Conservation (phyloP, 2,888 invertebrate species). For the Girardia tigrina region DNA sequence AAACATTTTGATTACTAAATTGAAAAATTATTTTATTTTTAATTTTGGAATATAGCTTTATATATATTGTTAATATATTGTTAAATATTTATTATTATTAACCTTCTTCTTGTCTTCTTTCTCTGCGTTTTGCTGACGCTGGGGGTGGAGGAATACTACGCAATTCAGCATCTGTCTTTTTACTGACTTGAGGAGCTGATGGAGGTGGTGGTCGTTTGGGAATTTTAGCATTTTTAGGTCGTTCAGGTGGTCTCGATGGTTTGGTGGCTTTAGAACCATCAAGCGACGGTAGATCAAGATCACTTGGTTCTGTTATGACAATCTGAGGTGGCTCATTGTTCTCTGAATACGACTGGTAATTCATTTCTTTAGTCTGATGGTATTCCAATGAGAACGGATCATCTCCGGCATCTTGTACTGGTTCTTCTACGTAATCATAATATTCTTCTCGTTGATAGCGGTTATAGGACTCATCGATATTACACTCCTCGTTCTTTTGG, state of each 20-base stretch:
- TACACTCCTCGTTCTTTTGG: background rate
- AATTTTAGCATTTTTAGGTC: background rate
- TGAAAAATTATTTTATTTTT: too few relatives aligned
- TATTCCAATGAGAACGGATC: constrained; percentile 16
- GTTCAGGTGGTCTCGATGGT: background rate
- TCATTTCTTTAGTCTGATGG: background rate
- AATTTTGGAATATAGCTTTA: too few relatives aligned
- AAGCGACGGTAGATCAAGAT: background rate
- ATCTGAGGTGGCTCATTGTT: background rate
- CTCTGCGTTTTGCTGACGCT: background rate
- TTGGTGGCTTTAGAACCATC: constrained; percentile 10
- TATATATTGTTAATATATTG: too few relatives aligned
- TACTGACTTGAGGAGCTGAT: background rate
- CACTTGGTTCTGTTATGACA: constrained; percentile 1
- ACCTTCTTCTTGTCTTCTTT: too few relatives aligned
- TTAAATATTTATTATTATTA: too few relatives aligned
- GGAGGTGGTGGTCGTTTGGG: background rate
- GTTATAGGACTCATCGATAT: background rate
- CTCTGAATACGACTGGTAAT: background rate
- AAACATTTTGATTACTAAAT: too few relatives aligned
- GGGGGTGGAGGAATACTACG: background rate
- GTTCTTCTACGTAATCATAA: constrained; percentile 7
- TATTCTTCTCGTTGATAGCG: background rate
- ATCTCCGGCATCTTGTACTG: background rate
- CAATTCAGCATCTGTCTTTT: background rate